Evolutionary conservation across 2,888 invertebrate genomes (phyloP).

Genomic region (Rhagonycha fulva): DNA sequence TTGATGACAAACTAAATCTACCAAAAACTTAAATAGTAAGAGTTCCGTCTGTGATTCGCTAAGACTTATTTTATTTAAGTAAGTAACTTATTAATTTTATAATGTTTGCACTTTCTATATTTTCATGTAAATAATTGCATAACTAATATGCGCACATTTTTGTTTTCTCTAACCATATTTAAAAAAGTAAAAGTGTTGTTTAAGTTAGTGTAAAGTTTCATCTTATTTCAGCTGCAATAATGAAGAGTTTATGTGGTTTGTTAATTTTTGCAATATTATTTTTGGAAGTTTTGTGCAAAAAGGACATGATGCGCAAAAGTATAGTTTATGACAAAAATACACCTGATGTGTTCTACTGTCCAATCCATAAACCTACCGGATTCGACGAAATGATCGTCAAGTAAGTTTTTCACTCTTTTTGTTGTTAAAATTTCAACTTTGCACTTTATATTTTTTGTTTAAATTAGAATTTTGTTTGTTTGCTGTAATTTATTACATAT

Average conservation of each 20-base stretch:
- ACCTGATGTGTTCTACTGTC: slow-evolving; percentile 80
- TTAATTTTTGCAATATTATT: slow-evolving; percentile 14
- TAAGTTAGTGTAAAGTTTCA: neutral
- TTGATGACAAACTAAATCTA: neutral
- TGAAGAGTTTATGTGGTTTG: slow-evolving; percentile 16
- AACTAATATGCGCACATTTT: neutral
- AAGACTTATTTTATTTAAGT: neutral
- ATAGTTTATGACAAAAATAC: slow-evolving; percentile 81
- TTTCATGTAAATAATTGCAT: neutral
- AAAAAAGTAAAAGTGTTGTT: neutral
- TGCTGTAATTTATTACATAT: too few species aligned
- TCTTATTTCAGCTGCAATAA: slow-evolving; percentile 12
- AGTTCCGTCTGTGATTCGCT: neutral
- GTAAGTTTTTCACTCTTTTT: slow-evolving; percentile 47
- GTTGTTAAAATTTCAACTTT: neutral
- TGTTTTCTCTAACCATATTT: neutral
- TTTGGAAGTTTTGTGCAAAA: slow-evolving; percentile 55
- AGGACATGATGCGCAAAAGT: slow-evolving; percentile 76
- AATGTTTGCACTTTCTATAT: neutral
- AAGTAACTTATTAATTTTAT: neutral
- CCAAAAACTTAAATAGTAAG: neutral
- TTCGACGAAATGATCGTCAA: slow-evolving; percentile 74
- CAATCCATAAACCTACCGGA: slow-evolving; percentile 75
- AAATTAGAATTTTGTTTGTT: too few species aligned
- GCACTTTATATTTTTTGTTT: neutral